Evolutionary conservation across 1,140 invertebrate genomes (phyloP).

Genomic region (Varroa destructor): DNA sequence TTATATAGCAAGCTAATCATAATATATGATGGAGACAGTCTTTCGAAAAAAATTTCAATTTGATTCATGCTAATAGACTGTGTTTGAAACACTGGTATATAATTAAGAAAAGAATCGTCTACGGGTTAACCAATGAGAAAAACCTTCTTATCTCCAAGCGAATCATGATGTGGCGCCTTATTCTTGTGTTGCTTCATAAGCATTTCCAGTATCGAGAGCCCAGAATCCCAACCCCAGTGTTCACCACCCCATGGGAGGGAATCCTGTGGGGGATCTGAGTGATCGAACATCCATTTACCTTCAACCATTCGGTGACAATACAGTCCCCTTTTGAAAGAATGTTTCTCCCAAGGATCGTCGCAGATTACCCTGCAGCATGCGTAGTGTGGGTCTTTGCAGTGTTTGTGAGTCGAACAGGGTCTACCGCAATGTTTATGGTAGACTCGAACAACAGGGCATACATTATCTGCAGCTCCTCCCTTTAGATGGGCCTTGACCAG

Average conservation of each 20-base stretch:
- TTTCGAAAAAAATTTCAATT: too few relatives aligned
- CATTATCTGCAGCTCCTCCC: constrained; percentile 14
- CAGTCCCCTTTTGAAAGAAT: constrained; percentile 11
- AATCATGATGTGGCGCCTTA: constrained; percentile 19
- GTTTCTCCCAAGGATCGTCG: constrained; percentile 18
- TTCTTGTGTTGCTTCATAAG: constrained; percentile 5
- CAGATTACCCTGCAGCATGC: constrained; percentile 21
- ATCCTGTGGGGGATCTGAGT: background rate
- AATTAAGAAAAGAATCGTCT: too few relatives aligned
- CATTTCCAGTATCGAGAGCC: background rate
- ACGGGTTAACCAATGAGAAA: background rate
- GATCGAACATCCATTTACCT: constrained; percentile 1
- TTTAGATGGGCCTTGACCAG: constrained; percentile 15
- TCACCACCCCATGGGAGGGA: background rate
- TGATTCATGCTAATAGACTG: too few relatives aligned
- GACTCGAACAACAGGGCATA: constrained; percentile 8
- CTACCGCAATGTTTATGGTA: constrained; percentile 16
- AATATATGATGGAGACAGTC: too few relatives aligned
- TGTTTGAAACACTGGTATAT: too few relatives aligned
- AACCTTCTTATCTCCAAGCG: constrained; percentile 8
- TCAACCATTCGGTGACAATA: constrained; percentile 26
- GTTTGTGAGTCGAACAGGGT: constrained; percentile 18
- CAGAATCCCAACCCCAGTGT: background rate
- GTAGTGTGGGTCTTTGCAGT: constrained; percentile 25
- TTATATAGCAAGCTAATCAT: too few relatives aligned